These are phyloP conservation scores for Standfussiana lucernea DNA, from an alignment of 2,888 invertebrate species.

Conservation along the genomic window DNA sequence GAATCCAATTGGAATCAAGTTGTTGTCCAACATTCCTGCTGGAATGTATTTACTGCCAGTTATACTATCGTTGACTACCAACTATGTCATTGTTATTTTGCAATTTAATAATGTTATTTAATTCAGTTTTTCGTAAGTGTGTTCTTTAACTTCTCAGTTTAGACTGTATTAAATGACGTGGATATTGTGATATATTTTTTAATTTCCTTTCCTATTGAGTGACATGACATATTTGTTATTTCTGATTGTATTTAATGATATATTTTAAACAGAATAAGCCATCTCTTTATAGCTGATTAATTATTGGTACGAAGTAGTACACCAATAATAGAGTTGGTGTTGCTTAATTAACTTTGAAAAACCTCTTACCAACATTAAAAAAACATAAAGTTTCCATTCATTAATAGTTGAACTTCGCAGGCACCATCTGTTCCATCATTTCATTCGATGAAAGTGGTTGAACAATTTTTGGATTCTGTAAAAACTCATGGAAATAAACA, in stretches of 20 bases:
- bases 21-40: constrained; percentile 6
- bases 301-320: no score
- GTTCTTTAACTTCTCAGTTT: no score
- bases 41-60: constrained; percentile 24
- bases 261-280: no score
- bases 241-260: neutral
- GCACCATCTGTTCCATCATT: constrained; percentile 17
- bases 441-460: neutral
- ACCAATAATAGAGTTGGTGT: no score
- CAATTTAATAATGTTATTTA: constrained; percentile 15
- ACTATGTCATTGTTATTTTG: constrained; percentile 18
- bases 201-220: no score
- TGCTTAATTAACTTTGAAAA: neutral
- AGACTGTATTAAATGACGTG: no score
- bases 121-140: neutral
- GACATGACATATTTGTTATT: neutral
- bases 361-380: constrained; percentile 30
- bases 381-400: neutral
- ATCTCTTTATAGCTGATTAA: no score
- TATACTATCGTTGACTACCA: neutral
- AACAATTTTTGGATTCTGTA: constrained; percentile 3
- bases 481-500: constrained; percentile 32
- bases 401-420: neutral
- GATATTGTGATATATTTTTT: no score
- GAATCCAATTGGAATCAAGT: constrained; percentile 5